phyloP scores from a whole-genome alignment of 2,797 vertebrate genomes.

The Pteronotus mesoamericanus region DNA sequence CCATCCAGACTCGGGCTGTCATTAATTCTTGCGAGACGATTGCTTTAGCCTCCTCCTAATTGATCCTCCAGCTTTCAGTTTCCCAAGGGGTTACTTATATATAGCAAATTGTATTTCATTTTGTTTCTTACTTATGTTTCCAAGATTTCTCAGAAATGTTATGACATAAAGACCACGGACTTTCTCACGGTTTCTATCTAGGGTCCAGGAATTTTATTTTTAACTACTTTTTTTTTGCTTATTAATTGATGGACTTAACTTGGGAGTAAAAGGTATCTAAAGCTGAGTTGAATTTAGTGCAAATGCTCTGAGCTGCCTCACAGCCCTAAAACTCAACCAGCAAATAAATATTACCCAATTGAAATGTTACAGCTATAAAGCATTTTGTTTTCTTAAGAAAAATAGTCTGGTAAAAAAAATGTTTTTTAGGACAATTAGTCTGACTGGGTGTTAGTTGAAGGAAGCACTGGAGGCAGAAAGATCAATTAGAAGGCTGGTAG shows the following conservation, averaged over 20 bases:
- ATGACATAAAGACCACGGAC: neutral
- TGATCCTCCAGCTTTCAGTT: neutral
- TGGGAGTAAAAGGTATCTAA: neutral
- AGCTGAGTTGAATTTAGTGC: neutral
- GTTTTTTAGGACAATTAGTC: neutral
- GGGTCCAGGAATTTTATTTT: neutral
- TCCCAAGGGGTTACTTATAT: neutral
- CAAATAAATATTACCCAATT: neutral
- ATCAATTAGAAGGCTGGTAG: neutral
- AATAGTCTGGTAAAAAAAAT: neutral
- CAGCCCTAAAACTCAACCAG: neutral
- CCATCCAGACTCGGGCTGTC: neutral
- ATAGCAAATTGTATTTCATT: neutral
- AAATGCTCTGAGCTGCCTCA: neutral
- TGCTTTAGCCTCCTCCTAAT: neutral
- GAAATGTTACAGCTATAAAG: neutral
- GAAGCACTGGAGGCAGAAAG: neutral
- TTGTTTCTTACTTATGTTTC: neutral
- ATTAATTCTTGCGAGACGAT: conserved; percentile 38
- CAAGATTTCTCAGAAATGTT: neutral
- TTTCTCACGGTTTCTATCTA: neutral
- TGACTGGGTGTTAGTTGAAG: neutral
- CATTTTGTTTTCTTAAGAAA: neutral
- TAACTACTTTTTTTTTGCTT: neutral
- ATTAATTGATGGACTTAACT: neutral